Evolutionary conservation across 1,140 invertebrate species (phyloP).

Genomic region (Heterodera schachtii): DNA sequence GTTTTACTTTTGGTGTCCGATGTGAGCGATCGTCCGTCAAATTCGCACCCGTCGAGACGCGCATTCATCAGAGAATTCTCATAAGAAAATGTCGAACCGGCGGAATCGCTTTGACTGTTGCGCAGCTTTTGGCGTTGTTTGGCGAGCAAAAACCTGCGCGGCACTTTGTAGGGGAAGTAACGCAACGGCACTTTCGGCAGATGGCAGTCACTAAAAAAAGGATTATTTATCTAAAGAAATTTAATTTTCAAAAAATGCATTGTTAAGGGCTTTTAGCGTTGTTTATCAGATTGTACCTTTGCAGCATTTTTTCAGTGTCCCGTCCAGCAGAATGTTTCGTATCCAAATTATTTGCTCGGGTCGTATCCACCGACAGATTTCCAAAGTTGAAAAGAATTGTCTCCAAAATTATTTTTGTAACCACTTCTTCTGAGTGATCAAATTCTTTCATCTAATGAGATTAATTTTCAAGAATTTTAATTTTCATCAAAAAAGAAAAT

Average conservation of each 20-base stretch:
- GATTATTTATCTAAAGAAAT: not conserved
- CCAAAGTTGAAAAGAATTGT: not conserved
- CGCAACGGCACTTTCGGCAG: not conserved
- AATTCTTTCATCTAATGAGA: not conserved
- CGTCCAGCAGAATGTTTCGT: not conserved
- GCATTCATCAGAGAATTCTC: not conserved
- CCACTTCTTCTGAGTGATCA: not conserved
- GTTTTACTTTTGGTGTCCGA: not conserved
- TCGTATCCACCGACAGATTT: not conserved
- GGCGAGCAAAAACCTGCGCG: not conserved
- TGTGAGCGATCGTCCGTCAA: slow-evolving; percentile 7
- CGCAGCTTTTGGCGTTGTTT: not conserved
- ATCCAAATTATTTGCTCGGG: not conserved
- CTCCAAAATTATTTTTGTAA: not conserved
- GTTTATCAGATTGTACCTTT: not conserved
- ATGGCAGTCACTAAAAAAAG: not conserved
- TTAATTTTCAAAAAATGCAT: not conserved
- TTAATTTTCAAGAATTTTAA: too few relatives aligned
- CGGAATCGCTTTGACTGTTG: not conserved
- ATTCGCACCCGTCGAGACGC: slow-evolving; percentile 23
- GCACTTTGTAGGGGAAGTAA: not conserved
- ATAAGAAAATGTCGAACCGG: not conserved
- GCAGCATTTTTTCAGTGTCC: not conserved
- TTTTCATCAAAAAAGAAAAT: too few relatives aligned
- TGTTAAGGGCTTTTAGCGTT: too few relatives aligned